Evolutionary conservation across 2,113 vertebrate species (phyloP), one percentile per base, ranked within the genome.

Genomic region (Halcyon senegalensis): DNA sequence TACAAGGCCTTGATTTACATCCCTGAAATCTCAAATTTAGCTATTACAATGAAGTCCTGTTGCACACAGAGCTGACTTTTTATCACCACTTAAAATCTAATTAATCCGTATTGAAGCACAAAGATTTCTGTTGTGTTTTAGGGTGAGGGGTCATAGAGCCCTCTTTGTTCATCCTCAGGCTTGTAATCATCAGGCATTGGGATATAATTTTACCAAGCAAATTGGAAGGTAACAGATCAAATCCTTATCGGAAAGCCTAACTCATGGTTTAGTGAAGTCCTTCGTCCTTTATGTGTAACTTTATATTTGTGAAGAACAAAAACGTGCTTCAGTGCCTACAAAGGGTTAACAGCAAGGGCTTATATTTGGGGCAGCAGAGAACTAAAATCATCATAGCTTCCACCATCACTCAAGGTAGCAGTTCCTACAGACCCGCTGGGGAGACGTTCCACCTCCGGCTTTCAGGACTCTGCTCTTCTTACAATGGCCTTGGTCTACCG

Each of bases 21-120:
- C 97, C 96, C 96, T 96, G 97, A 97, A 97, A 97, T 98, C 98
- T 98, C 98, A 98, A 97, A 97, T 98, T 97, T 97, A 95, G 95
- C 96, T 88, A 85, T 96, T 97, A 98, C 98, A 98, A 98, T 98
- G 98, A 98, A 97, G 98, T 98, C 97, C 98, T 98, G 98, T 98
- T 98, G 97, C 82, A 87, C 96, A 97, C 94, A 97, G 97, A 96
- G 97, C 97, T 96, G 95, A 97, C 87, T 97, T 95, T 98, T 98
- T 98, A 98, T 98, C 98, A 98, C 97, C 98, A 98, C 98, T 98
- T 98, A 98, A 98, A 98, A 98, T 98, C 98, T 98, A 98, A 98
- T 98, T 98, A 98, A 98, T 98, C 98, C 98, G 98, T 98, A 98
- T 97, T 81, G 98, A 98, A 98, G 98, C 98, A 98, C 98, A 98